Evolutionary conservation across 2,113 vertebrate genomes (phyloP), one percentile per base, ranked within the genome.

Genomic region (Proteles cristata): DNA sequence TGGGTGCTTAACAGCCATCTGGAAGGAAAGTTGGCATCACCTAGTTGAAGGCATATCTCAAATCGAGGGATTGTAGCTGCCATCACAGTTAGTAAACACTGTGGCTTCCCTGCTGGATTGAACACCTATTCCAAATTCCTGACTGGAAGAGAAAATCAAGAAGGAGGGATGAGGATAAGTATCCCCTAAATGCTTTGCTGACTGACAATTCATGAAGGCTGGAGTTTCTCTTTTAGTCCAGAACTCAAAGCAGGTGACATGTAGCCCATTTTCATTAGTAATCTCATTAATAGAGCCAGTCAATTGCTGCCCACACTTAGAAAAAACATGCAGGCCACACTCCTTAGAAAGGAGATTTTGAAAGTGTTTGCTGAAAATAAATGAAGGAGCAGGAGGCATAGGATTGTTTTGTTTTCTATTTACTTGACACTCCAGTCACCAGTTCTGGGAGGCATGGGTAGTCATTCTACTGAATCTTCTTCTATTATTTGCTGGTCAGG

Each of bases 11-110:
- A 82, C 82, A 96, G 55, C 93, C 90, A 61, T 93, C 96, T 96
- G 96, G 94, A 97, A 85, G 69, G 61, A 82, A 96, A 95, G 84
- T 95, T 97, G 97, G 97, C 96, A 98, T 58, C 61, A 83, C 88
- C 39, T 85, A 19, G 14, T 76, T 50, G 84, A 94, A 95, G 69
- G 77, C 81, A 61, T 83, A 96, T 88, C 93, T 98, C 73, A 96
- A 74, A 90, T 69, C 1, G 9, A 95, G 96, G 85, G 76, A 81
- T 88, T 63, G 88, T 96, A 90, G 92, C 92, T 97, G 95, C 71
- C 76, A 94, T 96, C 33, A 79, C 81, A 71, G 90, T 96, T 97
- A 94, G 95, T 97, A 94, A 97, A 97, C 85, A 96, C 35, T 69
- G 93, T 79, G 12, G 81, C 43, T 94, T 98, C 95, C 86, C 68